Conservation (phyloP, 2,113 vertebrate species). For the Melanerpes aurifrons region DNA sequence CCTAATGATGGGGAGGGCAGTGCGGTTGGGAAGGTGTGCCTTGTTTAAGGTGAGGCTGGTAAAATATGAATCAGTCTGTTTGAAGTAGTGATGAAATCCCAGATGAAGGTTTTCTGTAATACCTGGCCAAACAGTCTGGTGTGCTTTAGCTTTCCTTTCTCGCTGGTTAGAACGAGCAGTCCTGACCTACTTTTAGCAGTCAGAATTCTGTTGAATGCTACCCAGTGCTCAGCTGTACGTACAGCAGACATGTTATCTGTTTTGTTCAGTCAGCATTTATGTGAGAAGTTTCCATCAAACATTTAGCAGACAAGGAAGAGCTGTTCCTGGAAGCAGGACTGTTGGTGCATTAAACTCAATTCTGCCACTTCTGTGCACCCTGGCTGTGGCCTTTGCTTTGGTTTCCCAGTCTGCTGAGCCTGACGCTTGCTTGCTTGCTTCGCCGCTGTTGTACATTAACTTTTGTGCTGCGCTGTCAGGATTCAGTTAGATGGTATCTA, state of each 20-base stretch:
- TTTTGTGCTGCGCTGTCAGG: not conserved
- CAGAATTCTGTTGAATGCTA: not conserved
- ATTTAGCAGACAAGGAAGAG: not conserved
- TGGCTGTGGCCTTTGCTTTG: not conserved
- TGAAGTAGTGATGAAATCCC: conserved; percentile 67
- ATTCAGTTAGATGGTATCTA: conserved; percentile 31
- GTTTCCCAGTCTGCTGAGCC: not conserved
- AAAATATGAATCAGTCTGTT: conserved; percentile 63
- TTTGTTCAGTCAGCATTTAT: not conserved
- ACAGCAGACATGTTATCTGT: not conserved
- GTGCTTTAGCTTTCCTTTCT: conserved; percentile 12
- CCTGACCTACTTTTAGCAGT: conserved; percentile 50
- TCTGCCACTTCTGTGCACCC: not conserved
- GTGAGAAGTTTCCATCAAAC: not conserved
- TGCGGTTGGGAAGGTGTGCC: conserved; percentile 46
- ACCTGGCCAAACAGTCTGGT: conserved; percentile 41
- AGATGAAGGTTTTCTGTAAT: conserved; percentile 60
- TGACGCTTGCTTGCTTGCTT: not conserved
- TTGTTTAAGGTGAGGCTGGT: conserved; percentile 15
- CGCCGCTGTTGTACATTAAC: not conserved
- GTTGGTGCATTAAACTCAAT: not conserved
- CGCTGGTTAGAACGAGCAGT: not conserved
- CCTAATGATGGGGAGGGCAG: conserved; percentile 26
- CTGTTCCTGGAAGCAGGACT: not conserved
- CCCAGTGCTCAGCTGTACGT: not conserved